These are phyloP conservation scores for Stegophylla sp. DNA, from an alignment of 2,888 invertebrate species.

Conservation along the genomic window DNA sequence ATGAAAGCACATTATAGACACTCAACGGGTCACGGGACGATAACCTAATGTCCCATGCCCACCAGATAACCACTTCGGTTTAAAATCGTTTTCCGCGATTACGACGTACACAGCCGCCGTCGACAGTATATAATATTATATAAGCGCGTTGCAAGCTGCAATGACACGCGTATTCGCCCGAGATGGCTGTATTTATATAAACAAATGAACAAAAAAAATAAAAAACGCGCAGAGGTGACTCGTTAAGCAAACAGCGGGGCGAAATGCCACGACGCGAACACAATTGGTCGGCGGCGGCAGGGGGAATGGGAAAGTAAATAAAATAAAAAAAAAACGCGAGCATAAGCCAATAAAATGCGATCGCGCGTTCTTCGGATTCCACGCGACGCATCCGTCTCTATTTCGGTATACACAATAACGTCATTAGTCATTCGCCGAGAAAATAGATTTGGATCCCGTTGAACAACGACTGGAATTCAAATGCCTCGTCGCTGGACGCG, in stretches of 20 bases:
- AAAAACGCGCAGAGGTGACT: conserved; percentile 7
- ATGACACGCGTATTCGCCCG: not conserved
- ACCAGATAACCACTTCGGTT: too few species aligned
- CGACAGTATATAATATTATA: not conserved
- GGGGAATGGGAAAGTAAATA: not conserved
- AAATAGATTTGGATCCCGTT: conserved; percentile 25
- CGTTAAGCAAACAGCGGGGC: not conserved
- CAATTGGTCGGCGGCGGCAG: not conserved
- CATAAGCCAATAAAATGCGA: conserved; percentile 37
- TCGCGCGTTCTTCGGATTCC: conserved; percentile 44
- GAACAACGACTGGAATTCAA: conserved; percentile 22
- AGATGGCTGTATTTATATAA: too few species aligned
- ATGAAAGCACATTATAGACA: not conserved
- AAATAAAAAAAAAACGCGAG: not conserved
- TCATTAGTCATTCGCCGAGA: conserved; percentile 49
- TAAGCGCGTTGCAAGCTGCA: too few species aligned
- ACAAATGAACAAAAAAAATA: not conserved
- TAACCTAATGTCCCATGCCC: too few species aligned
- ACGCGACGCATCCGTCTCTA: conserved; percentile 42
- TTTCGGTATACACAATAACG: conserved; percentile 55
- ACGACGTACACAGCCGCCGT: not conserved
- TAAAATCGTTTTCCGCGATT: not conserved
- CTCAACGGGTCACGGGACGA: too few species aligned
- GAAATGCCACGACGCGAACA: conserved; percentile 36
- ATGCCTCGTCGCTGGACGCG: conserved; percentile 9